phyloP scores from a whole-genome alignment of 2,888 invertebrate genomes.

The Hemithea aestivaria region DNA sequence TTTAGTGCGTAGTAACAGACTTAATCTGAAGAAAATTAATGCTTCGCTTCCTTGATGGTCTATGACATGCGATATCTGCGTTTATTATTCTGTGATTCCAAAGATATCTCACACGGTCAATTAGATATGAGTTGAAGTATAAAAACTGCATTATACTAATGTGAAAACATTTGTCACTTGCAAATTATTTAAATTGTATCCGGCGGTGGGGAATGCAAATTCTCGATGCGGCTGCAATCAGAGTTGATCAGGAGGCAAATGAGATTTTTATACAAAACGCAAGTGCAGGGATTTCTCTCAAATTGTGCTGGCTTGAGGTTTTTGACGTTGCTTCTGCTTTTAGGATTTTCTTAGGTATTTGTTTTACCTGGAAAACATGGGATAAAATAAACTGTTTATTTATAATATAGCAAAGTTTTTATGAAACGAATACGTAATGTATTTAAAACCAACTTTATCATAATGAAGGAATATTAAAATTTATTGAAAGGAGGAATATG shows the following conservation, averaged over 20 bases:
- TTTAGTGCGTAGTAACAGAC: no score
- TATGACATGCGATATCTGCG: no score
- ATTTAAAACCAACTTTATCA: no score
- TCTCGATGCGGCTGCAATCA: slow-evolving; percentile 51
- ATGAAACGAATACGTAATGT: no score
- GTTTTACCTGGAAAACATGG: not conserved
- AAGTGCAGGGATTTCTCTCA: slow-evolving; percentile 44
- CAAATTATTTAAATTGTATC: slow-evolving; percentile 68
- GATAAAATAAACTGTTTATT: no score
- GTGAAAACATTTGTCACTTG: slow-evolving; percentile 56
- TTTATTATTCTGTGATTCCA: no score
- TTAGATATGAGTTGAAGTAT: slow-evolving; percentile 51
- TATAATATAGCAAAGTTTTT: no score
- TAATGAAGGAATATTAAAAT: no score
- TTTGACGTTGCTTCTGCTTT: slow-evolving; percentile 34
- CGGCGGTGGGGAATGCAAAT: slow-evolving; percentile 62
- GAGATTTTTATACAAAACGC: slow-evolving; percentile 70
- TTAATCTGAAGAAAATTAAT: no score
- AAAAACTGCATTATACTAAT: slow-evolving; percentile 56
- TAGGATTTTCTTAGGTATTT: slow-evolving; percentile 27
- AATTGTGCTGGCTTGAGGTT: slow-evolving; percentile 33
- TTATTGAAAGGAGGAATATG: no score
- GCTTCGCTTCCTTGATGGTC: no score
- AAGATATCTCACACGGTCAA: slow-evolving; percentile 58
- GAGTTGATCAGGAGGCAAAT: slow-evolving; percentile 62